Evolutionary conservation across 2,888 invertebrate species (phyloP).

Genomic region (Zaprionus bogoriensis): DNA sequence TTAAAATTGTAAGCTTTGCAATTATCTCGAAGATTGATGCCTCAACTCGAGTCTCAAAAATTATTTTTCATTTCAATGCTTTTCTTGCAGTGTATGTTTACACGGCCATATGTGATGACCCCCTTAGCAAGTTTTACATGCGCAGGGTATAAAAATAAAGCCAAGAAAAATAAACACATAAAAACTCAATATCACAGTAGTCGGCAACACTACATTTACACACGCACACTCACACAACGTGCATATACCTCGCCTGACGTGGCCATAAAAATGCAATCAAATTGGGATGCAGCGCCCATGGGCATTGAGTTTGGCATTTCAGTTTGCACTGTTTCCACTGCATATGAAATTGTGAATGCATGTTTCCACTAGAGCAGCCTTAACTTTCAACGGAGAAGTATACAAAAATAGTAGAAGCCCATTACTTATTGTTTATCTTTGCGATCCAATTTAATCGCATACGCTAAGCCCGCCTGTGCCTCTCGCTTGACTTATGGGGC

Average conservation of each 20-base stretch:
- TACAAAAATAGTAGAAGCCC: no score
- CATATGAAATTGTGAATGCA: slow-evolving; percentile 8
- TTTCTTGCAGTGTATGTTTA: background rate
- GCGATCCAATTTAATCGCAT: background rate
- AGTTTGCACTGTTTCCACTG: slow-evolving; percentile 7
- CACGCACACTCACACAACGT: background rate
- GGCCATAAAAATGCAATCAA: slow-evolving; percentile 52
- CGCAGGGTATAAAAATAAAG: slow-evolving; percentile 9
- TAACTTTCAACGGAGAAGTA: no score
- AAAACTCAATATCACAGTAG: slow-evolving; percentile 9
- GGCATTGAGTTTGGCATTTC: slow-evolving; percentile 35
- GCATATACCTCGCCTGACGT: background rate
- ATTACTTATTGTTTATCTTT: no score
- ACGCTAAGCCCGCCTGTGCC: background rate
- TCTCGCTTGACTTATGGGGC: background rate
- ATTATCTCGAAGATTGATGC: no score
- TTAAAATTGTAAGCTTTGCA: no score
- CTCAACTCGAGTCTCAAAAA: no score
- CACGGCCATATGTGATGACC: background rate
- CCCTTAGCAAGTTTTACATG: background rate
- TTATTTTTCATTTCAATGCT: no score
- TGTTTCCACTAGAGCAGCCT: slow-evolving; percentile 3
- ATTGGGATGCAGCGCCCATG: slow-evolving; percentile 39
- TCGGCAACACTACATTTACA: background rate
- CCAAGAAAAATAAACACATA: slow-evolving; percentile 6